Percentiles rank a stretch among this genome's conserved stretches.
These are phyloP conservation scores for Tricholauxania praeusta DNA, from an alignment of 2,888 invertebrate species.

Conservation along the genomic window DNA sequence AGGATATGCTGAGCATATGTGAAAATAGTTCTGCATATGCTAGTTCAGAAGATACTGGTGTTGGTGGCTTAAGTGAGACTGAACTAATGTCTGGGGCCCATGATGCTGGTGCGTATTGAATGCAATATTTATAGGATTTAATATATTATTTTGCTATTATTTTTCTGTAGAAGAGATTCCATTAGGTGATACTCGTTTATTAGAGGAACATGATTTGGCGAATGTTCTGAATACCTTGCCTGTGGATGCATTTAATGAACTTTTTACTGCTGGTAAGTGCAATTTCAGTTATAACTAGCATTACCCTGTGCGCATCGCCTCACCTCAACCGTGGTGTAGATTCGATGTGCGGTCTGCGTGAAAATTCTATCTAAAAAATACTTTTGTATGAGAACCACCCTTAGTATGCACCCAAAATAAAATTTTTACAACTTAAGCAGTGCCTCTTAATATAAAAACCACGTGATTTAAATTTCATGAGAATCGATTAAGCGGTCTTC, in stretches of 20 bases:
- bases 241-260: slow-evolving; percentile 85
- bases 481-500: no score
- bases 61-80: slow-evolving; percentile 73
- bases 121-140: slow-evolving; percentile 22
- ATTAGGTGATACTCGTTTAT: slow-evolving; percentile 71
- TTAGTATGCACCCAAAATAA: no score
- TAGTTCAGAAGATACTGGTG: slow-evolving; percentile 74
- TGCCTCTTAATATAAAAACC: no score
- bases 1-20: slow-evolving; percentile 68
- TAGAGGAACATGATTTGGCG: slow-evolving; percentile 81
- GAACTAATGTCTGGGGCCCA: slow-evolving; percentile 72
- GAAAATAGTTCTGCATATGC: slow-evolving; percentile 75
- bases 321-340: no score
- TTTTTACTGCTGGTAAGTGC: slow-evolving; percentile 78
- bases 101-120: slow-evolving; percentile 61
- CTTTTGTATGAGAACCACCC: no score
- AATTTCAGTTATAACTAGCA: not conserved
- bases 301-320: no score
- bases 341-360: no score
- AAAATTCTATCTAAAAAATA: no score
- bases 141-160: not conserved
- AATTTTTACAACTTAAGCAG: no score
- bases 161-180: slow-evolving; percentile 70
- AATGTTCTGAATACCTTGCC: slow-evolving; percentile 83
- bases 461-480: no score